Evolutionary conservation across 2,113 vertebrate species (phyloP).

Genomic region (Plotosus lineatus): DNA sequence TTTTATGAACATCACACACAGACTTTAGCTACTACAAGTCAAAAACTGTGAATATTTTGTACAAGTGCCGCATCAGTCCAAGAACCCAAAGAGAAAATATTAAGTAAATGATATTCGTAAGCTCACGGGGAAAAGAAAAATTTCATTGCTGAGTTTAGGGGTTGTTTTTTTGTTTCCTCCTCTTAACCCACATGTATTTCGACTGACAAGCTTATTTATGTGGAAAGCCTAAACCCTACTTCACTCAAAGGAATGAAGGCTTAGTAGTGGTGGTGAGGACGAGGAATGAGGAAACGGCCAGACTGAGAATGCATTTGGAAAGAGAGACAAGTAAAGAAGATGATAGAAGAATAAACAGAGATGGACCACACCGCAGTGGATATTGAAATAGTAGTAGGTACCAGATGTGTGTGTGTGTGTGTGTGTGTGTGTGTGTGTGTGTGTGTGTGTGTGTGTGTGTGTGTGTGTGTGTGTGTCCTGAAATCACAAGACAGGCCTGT

Average conservation of each 20-base stretch:
- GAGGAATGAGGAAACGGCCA: slow-evolving; percentile 24
- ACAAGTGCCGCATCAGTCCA: slow-evolving; percentile 19
- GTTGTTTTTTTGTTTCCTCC: slow-evolving; percentile 41
- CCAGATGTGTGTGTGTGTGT: slow-evolving; percentile 32
- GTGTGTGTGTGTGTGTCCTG: slow-evolving; percentile 13
- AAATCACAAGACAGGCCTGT: slow-evolving; percentile 35
- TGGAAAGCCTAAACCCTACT: slow-evolving; percentile 12
- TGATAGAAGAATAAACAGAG: slow-evolving; percentile 29
- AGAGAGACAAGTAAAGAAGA: slow-evolving; percentile 10
- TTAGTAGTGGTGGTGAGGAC: slow-evolving; percentile 19
- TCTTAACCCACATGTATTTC: slow-evolving; percentile 36
- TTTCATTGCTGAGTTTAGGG: slow-evolving; percentile 28
- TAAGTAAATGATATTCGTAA: slow-evolving; percentile 16
- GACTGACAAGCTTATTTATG: slow-evolving; percentile 39
- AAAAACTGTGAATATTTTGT: not conserved
- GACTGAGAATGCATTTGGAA: slow-evolving; percentile 21
- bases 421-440: slow-evolving; percentile 27
- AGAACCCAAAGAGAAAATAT: not conserved
- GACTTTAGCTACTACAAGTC: not conserved
- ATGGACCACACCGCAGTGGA: slow-evolving; percentile 3
- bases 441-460: slow-evolving; percentile 29
- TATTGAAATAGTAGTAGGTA: slow-evolving; percentile 47
- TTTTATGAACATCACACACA: not conserved
- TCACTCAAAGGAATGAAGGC: slow-evolving; percentile 15
- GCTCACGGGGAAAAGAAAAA: slow-evolving; percentile 20